Base-by-base conservation (phyloP, 2,797 vertebrate species). In the Echeneis naucrates region DNA sequence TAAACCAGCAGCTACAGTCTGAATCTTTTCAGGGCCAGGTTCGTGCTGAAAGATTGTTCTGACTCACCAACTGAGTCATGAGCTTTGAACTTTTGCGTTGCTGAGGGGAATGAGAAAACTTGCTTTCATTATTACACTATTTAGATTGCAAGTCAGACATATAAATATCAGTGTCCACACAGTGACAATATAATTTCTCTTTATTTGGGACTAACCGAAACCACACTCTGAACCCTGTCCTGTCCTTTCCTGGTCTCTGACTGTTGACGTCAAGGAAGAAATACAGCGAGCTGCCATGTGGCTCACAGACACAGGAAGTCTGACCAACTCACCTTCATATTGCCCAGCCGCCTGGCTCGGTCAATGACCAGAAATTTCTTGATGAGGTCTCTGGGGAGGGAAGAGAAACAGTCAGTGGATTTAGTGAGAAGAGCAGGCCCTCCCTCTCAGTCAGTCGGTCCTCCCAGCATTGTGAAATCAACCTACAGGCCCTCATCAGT, bases 301-400 rank as follows among this genome's bases (percentile, higher is more conserved):
- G 38, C 71, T 50, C 53, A 44, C 9, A 42, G 53, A 80, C 42
- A 68, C 77, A 54, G 24, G 44, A 75, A 81, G 75, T 73, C 52
- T 32, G 47, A 72, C 50, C 10, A 4, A 89, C 95, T 92, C 69
- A 98, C 98, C 97, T 99, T 99, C 97, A 99, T 97, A 90, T 97
- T 99, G 42, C 98, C 98, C 1, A 99, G 92, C 50, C 98, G 90
- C 70, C 96, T 94, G 45, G 96, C 97, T 81, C 97, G 94, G 87
- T 99, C 98, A 56, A 97, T 96, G 64, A 98, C 97, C 33, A 99
- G 95, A 38, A 99, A 95, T 51, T 97, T 99, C 95, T 96, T 97
- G 89, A 99, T 97, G 90, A 99, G 95, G 87, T 99, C 98, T 86
- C 98, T 99, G 81, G 44, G 38, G 73, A n/a, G n/a, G 44, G 47